A percentile compares a stretch with the other conserved stretches of the same genome.
phyloP scores from a whole-genome alignment of 2,113 vertebrate species.

The Opisthocomus hoazin region DNA sequence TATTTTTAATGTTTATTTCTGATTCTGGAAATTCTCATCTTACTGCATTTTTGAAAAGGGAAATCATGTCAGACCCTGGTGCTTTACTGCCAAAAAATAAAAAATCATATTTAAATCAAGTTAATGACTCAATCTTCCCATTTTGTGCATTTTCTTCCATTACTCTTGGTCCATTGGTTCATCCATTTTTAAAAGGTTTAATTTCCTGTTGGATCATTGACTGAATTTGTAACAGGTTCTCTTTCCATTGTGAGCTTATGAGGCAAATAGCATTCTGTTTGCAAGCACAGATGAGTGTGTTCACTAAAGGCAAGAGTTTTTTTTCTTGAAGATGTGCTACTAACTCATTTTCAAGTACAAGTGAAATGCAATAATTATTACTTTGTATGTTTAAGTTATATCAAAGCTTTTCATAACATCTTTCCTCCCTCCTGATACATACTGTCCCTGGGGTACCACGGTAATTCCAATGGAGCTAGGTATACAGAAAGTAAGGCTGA shows the following conservation, averaged over 20 bases:
- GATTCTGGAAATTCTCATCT: not conserved
- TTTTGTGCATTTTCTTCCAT: slow-evolving; percentile 49
- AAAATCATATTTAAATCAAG: slow-evolving; percentile 52
- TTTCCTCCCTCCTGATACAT: not conserved
- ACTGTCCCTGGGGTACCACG: not conserved
- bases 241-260: slow-evolving; percentile 29
- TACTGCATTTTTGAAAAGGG: not conserved
- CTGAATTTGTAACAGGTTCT: slow-evolving; percentile 55
- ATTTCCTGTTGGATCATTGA: slow-evolving; percentile 65
- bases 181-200: slow-evolving; percentile 62
- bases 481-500: not conserved
- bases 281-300: not conserved
- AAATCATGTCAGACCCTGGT: not conserved
- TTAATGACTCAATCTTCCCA: slow-evolving; percentile 48
- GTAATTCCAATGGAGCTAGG: not conserved
- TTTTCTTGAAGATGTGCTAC: not conserved
- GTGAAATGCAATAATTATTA: not conserved
- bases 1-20: not conserved
- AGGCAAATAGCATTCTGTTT: slow-evolving; percentile 26
- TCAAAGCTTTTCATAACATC: not conserved
- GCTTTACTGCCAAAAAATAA: not conserved
- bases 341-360: not conserved
- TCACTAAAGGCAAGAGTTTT: not conserved
- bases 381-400: not conserved
- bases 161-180: slow-evolving; percentile 56